Conservation (phyloP, 1,140 invertebrate species). For the Drosophila repleta region DNA sequence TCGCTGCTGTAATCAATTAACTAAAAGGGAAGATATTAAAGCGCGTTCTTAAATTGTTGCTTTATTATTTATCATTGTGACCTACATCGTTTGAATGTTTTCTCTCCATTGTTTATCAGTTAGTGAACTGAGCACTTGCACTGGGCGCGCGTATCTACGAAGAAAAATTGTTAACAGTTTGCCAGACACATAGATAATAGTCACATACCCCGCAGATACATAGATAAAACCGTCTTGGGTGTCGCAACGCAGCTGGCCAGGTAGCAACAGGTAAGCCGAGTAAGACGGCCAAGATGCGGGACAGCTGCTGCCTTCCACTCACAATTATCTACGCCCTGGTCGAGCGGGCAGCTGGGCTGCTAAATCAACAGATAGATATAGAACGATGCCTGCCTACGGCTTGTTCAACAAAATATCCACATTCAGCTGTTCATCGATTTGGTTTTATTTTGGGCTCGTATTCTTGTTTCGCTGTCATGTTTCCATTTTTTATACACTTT, state of each 20-base stretch:
- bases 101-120: constrained; percentile 54
- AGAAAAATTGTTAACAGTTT: constrained; percentile 54
- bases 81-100: constrained; percentile 42
- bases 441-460: constrained; percentile 18
- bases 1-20: neutral
- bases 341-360: constrained; percentile 6
- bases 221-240: constrained; percentile 54
- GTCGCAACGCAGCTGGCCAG: constrained; percentile 55
- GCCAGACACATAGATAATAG: constrained; percentile 44
- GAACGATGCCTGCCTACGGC: constrained; percentile 34
- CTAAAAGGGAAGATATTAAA: neutral
- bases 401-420: constrained; percentile 4
- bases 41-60: neutral
- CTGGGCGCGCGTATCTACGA: neutral
- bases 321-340: constrained; percentile 61
- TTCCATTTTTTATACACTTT: constrained; percentile 9
- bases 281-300: constrained; percentile 52
- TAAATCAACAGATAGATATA: constrained; percentile 36
- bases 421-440: constrained; percentile 40
- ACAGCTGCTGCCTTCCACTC: constrained; percentile 55
- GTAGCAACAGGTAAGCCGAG: constrained; percentile 67
- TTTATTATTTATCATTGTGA: constrained; percentile 43
- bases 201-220: constrained; percentile 39
- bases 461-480: constrained; percentile 37
- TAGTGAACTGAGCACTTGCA: constrained; percentile 48